Evolutionary conservation across 2,888 invertebrate species (phyloP).

Genomic region (Amphimallon solstitiale): DNA sequence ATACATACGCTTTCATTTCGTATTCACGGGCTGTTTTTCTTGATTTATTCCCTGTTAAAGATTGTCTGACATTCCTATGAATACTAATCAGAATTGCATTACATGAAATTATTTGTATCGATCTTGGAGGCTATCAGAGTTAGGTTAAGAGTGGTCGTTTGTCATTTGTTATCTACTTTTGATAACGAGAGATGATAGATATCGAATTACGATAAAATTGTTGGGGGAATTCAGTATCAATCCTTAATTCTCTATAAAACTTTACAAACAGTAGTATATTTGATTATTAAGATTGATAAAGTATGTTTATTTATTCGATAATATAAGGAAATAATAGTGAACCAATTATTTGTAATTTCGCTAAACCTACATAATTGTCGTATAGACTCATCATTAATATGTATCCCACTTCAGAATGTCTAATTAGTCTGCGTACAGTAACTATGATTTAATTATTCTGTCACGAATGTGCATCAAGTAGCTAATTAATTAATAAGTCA

Average conservation of each 20-base stretch:
- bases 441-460: slow-evolving; percentile 28
- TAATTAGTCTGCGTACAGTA: not conserved
- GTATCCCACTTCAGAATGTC: too few relatives aligned
- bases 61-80: slow-evolving; percentile 42
- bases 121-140: not conserved
- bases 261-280: slow-evolving; percentile 16
- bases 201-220: slow-evolving; percentile 19
- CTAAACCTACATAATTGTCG: too few relatives aligned
- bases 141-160: too few relatives aligned
- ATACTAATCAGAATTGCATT: slow-evolving; percentile 38
- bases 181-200: slow-evolving; percentile 3
- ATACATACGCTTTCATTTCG: not conserved
- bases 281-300: slow-evolving; percentile 9
- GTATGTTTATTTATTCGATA: not conserved
- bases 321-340: not conserved
- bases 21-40: slow-evolving; percentile 2
- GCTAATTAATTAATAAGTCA: slow-evolving; percentile 31
- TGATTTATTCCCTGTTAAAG: slow-evolving; percentile 41
- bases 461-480: slow-evolving; percentile 25
- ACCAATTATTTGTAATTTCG: not conserved
- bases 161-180: not conserved
- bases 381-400: too few relatives aligned
- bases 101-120: slow-evolving; percentile 13
- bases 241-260: slow-evolving; percentile 9
- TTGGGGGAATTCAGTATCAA: slow-evolving; percentile 5